Evolutionary conservation across 2,113 vertebrate genomes (phyloP).

Genomic region (Chamaea fasciata): DNA sequence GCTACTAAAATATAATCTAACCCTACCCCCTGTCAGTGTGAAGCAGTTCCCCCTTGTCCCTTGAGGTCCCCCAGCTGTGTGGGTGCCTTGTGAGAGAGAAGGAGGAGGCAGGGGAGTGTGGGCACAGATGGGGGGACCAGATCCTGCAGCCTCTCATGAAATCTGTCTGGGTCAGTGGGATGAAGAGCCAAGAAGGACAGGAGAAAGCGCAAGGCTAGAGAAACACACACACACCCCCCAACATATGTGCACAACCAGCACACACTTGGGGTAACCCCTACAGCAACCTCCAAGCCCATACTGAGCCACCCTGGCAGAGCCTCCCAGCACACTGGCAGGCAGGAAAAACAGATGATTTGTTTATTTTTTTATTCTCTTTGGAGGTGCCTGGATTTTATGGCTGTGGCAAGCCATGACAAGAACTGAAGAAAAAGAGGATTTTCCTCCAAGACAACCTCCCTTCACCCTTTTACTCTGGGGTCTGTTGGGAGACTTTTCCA

Average conservation of each 20-base stretch:
- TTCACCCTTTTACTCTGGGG: background rate
- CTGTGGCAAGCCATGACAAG: background rate
- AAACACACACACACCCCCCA: background rate
- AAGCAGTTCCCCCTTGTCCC: background rate
- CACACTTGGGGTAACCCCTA: background rate
- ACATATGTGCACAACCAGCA: fast-evolving
- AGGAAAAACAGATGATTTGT: background rate
- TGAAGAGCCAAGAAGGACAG: background rate
- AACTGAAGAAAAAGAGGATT: background rate
- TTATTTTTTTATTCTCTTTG: background rate
- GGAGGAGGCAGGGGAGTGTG: background rate
- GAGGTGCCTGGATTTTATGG: background rate
- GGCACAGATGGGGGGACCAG: fast-evolving
- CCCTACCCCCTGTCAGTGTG: background rate
- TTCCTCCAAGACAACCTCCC: background rate
- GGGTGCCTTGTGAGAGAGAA: background rate
- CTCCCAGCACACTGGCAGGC: background rate
- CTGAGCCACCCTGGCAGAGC: background rate
- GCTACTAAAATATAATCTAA: no score
- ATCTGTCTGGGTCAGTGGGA: background rate
- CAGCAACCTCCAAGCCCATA: background rate
- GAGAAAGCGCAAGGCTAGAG: background rate
- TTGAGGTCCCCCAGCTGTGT: background rate
- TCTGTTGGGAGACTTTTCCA: background rate
- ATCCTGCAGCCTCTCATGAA: background rate